phyloP scores from a whole-genome alignment of 2,113 vertebrate genomes.

The Motacilla alba region DNA sequence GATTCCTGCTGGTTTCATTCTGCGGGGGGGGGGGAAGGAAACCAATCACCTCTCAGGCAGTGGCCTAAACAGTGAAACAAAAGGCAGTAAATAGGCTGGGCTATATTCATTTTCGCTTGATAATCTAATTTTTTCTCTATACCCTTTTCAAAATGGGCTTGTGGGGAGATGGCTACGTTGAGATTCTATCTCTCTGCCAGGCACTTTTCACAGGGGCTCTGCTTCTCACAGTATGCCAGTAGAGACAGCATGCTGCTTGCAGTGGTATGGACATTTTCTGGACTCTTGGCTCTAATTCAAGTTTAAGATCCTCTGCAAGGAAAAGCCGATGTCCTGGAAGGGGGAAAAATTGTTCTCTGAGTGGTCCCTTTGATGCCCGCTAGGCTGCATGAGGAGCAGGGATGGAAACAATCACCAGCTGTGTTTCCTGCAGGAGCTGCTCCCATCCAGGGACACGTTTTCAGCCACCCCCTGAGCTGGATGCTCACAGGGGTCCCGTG shows the following conservation, averaged over 20 bases:
- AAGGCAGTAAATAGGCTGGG: background rate
- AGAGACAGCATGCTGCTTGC: background rate
- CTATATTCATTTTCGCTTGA: background rate
- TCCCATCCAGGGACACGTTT: rapidly evolving
- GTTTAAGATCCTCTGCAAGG: background rate
- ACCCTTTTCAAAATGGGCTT: background rate
- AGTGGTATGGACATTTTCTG: rapidly evolving
- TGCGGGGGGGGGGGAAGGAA: background rate
- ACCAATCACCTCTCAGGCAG: background rate
- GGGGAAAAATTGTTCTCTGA: background rate
- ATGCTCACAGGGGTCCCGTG: rapidly evolving
- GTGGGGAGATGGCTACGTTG: rapidly evolving
- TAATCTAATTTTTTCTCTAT: background rate
- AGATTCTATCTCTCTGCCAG: background rate
- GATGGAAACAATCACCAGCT: background rate
- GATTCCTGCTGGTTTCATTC: background rate
- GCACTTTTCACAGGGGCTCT: rapidly evolving
- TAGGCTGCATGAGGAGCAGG: background rate
- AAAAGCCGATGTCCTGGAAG: background rate
- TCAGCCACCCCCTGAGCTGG: background rate
- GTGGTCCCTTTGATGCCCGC: background rate
- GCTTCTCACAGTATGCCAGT: background rate
- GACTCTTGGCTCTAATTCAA: background rate
- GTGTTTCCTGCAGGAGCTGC: background rate
- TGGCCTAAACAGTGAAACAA: background rate